Evolutionary conservation across 2,797 vertebrate genomes (phyloP).

Genomic region (Eupleurogrammus muticus): DNA sequence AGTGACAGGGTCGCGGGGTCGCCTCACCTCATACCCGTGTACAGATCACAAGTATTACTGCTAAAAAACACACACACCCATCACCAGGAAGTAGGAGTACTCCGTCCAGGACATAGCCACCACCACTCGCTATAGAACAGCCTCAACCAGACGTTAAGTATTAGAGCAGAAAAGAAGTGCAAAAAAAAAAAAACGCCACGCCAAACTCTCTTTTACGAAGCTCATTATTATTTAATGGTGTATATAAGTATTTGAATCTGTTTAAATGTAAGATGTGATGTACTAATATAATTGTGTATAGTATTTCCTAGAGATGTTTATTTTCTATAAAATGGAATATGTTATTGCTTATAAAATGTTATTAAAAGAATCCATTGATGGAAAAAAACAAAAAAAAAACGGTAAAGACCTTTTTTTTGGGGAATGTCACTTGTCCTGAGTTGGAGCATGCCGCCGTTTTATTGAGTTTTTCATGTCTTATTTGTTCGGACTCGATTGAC

Average conservation of each 20-base stretch:
- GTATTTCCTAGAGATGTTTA: slow-evolving; percentile 94
- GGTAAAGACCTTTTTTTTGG: slow-evolving; percentile 78
- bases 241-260: slow-evolving; percentile 91
- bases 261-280: slow-evolving; percentile 92
- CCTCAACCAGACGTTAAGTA: slow-evolving; percentile 78
- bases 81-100: slow-evolving; percentile 35
- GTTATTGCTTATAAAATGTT: slow-evolving; percentile 91
- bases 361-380: slow-evolving; percentile 86
- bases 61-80: slow-evolving; percentile 52
- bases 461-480: slow-evolving; percentile 79
- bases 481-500: slow-evolving; percentile 79
- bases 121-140: no score
- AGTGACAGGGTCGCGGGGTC: slow-evolving; percentile 45
- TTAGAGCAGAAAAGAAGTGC: slow-evolving; percentile 77
- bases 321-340: slow-evolving; percentile 92
- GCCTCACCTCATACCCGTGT: slow-evolving; percentile 63
- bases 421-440: slow-evolving; percentile 81
- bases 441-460: slow-evolving; percentile 77
- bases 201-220: slow-evolving; percentile 81
- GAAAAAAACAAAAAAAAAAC: slow-evolving; percentile 71
- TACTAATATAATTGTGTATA: slow-evolving; percentile 93
- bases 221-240: slow-evolving; percentile 86
- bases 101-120: no score
- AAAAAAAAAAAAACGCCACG: slow-evolving; percentile 73
- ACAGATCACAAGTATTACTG: slow-evolving; percentile 71